phyloP scores from a whole-genome alignment of 30 jellyfish, hydroid and myxozoan species.

The Pseudorhiza aurosa region DNA sequence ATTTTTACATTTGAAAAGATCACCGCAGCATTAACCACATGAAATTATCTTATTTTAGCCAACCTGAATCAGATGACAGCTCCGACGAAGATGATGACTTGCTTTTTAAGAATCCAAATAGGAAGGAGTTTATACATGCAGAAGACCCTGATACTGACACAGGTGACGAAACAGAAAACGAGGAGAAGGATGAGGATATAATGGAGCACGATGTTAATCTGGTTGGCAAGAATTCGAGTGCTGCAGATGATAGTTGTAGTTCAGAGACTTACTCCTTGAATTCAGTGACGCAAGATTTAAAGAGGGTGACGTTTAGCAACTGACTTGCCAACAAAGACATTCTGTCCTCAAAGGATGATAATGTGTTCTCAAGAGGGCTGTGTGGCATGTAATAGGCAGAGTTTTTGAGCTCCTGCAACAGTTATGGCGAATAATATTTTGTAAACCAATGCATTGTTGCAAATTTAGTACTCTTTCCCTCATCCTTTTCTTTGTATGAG shows the following conservation, averaged over 20 bases:
- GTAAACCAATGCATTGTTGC: no score
- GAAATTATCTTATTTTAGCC: no score
- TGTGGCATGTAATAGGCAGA: no score
- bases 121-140: constrained; percentile 36
- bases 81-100: constrained; percentile 46
- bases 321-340: no score
- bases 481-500: no score
- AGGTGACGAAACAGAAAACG: constrained; percentile 32
- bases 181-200: constrained; percentile 1
- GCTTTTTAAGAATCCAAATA: constrained; percentile 67
- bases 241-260: neutral
- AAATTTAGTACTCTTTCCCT: no score
- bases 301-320: neutral
- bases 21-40: no score
- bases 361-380: no score
- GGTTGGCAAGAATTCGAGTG: neutral
- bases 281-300: neutral
- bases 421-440: no score
- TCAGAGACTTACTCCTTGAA: neutral
- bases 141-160: constrained; percentile 41
- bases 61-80: constrained; percentile 18
- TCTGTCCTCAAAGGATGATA: no score
- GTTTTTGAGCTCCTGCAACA: no score
- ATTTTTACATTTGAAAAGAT: no score
- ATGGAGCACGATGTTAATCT: neutral